Conservation (phyloP, 1,140 invertebrate genomes). For the Eupristina koningsbergeri region DNA sequence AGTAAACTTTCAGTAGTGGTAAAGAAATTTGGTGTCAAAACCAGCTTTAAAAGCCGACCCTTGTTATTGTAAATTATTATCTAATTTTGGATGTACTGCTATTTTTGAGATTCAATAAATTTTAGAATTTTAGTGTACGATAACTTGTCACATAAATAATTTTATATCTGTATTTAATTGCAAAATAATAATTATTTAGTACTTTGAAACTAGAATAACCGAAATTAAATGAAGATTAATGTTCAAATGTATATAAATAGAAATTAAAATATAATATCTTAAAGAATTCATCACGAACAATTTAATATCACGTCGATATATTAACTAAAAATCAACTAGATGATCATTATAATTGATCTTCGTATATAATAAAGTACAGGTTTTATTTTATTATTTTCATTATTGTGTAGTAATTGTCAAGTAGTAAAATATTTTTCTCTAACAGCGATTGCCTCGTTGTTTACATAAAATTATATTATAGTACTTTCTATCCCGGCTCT, state of each 20-base stretch:
- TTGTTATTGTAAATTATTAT: conserved; percentile 4
- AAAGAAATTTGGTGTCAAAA: conserved; percentile 21
- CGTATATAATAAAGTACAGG: neutral
- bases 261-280: neutral
- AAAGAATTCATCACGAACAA: neutral
- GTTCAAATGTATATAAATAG: no score
- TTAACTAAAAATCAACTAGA: neutral
- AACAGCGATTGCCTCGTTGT: neutral
- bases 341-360: neutral
- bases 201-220: neutral
- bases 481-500: neutral
- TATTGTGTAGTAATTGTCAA: no score
- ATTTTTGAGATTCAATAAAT: neutral
- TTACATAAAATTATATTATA: conserved; percentile 15
- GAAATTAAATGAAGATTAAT: neutral
- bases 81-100: neutral
- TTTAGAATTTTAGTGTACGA: neutral
- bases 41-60: neutral
- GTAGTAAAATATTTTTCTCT: neutral
- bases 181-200: neutral
- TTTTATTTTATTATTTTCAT: neutral
- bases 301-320: neutral
- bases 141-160: neutral
- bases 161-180: neutral
- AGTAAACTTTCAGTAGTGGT: neutral